These are phyloP conservation scores for Penaeus monodon DNA, from an alignment of 2,888 invertebrate species.

Conservation along the genomic window DNA sequence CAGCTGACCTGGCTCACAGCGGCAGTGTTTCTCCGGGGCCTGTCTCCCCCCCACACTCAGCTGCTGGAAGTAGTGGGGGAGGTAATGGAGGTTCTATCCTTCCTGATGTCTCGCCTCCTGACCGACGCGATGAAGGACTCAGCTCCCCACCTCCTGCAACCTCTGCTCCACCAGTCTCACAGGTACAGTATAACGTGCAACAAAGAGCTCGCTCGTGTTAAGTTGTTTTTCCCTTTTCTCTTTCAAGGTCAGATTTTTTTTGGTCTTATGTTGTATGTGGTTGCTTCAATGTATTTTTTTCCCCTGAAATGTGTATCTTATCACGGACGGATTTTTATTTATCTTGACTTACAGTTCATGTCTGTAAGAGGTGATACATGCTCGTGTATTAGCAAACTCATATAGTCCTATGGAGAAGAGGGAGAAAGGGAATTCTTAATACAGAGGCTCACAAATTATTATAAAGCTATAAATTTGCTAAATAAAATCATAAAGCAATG, in stretches of 20 bases:
- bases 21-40: constrained; percentile 68
- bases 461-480: too few species aligned
- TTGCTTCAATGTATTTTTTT: not conserved
- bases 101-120: constrained; percentile 59
- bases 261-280: constrained; percentile 24
- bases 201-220: too few species aligned
- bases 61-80: constrained; percentile 36
- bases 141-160: constrained; percentile 54
- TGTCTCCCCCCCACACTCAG: constrained; percentile 66
- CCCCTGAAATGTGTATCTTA: not conserved
- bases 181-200: constrained; percentile 17
- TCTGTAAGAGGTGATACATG: too few species aligned
- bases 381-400: too few species aligned
- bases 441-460: too few species aligned
- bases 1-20: constrained; percentile 63
- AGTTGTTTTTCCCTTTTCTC: not conserved
- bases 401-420: too few species aligned
- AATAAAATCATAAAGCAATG: too few species aligned
- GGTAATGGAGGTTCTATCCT: constrained; percentile 32
- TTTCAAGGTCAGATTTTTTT: not conserved
- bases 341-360: too few species aligned
- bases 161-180: constrained; percentile 52
- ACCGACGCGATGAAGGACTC: constrained; percentile 56
- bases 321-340: not conserved
- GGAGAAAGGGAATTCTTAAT: too few species aligned